Base-by-base conservation (phyloP, 2,888 invertebrate species). In the Patella pellucida region DNA sequence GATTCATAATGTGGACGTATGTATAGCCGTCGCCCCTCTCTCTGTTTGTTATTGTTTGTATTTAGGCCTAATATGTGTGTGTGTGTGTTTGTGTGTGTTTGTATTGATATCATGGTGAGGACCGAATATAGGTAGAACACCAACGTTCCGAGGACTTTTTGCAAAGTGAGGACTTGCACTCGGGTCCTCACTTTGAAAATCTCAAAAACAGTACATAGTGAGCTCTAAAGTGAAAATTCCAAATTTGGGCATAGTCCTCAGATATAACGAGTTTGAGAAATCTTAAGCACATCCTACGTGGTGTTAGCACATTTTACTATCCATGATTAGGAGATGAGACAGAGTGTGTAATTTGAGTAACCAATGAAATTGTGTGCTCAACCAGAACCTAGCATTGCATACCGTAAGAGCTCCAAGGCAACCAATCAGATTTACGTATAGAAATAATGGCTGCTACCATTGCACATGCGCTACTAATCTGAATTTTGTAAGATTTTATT, bases 81-180 rank as follows among this genome's bases (percentile, higher is more conserved):
- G 41, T 41, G 41, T 41, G 4, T 31, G 31, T 31, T 90, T 90
- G 91, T 90, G 91, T 91, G 54, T 15, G 62, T 62, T 23, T 9
- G 62, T 62, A 19, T 62, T 62, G 62, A 23, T 62, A 62, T 11
- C 62, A 19, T 62, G 19, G 23, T 23, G 62, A 62, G 62, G 62
- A 62, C 19, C 23, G 11, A 19, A 9, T 62, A 19, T 62, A 62
- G 19, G 62, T 23, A 62, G 62, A 54, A 54, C 62, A 62, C 62
- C 62, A 62, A 62, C 62, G 62, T 62, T 62, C 62, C 62, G 62
- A 62, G 62, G 62, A 62, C 62, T 23, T 62, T 62, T 62, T 62
- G 62, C 62, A 62, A 62, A 62, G 62, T 62, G 62, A 62, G 62
- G 62, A 23, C 62, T 62, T 62, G 62, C 62, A 19, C 62, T 11